Conservation (phyloP, 2,797 vertebrate genomes). For the Enteromius paludinosus region DNA sequence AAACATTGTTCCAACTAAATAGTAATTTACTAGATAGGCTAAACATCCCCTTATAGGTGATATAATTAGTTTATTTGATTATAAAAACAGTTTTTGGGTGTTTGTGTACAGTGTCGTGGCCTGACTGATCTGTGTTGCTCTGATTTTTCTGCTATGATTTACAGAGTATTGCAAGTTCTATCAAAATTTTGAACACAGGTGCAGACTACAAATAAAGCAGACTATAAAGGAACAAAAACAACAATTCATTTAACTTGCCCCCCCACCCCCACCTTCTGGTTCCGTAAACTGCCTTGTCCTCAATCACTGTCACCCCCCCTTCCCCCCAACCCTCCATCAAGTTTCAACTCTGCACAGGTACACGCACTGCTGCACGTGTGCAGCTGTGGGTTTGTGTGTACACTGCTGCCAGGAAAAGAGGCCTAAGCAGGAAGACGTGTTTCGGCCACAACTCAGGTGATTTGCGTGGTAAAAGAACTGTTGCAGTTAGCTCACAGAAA, state of each 20-base stretch:
- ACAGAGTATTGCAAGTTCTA: neutral
- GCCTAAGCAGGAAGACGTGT: constrained; percentile 52
- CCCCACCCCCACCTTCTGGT: neutral
- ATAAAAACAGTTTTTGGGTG: neutral
- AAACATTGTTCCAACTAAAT: neutral
- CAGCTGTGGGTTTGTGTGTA: constrained; percentile 52
- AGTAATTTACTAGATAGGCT: neutral
- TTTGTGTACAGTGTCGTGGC: neutral
- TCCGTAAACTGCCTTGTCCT: neutral
- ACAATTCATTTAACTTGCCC: neutral
- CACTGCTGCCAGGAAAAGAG: constrained; percentile 47
- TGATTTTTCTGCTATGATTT: neutral
- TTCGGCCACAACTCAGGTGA: constrained; percentile 59
- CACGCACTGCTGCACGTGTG: constrained; percentile 38
- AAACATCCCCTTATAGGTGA: neutral
- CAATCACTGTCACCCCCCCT: neutral
- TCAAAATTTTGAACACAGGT: neutral
- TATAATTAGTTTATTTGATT: neutral
- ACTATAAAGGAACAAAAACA: neutral
- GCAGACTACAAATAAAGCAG: neutral
- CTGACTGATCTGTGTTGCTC: neutral
- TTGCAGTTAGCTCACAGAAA: neutral
- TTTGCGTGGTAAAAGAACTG: constrained; percentile 22
- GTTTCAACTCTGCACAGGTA: constrained; percentile 51
- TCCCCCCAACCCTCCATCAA: neutral